A percentile compares a stretch with the other conserved stretches of the same genome.
Evolutionary conservation across 1,140 invertebrate genomes (phyloP).

Genomic region (Magallana angulata): DNA sequence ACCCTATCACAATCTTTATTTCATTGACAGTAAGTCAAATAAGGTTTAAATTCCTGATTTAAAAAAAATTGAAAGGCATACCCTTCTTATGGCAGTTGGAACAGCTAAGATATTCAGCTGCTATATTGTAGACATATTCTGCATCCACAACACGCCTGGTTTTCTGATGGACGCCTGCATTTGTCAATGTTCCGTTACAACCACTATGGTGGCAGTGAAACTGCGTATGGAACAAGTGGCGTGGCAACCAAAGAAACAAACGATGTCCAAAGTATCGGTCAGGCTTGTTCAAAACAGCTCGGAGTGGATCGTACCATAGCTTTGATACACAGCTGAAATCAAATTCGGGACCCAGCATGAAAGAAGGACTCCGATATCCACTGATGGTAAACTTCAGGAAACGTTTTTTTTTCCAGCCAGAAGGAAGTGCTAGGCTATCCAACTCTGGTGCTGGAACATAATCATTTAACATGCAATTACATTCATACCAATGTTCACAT

Average conservation of each 20-base stretch:
- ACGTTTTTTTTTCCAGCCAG: neutral
- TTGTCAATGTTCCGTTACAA: constrained; percentile 47
- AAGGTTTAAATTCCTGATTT: no score
- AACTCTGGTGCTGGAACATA: no score
- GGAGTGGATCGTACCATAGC: neutral
- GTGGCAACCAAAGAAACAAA: neutral
- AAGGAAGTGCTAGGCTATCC: no score
- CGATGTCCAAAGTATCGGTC: no score
- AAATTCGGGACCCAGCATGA: no score
- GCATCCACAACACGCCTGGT: constrained; percentile 49
- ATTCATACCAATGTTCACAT: no score
- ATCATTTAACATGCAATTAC: no score
- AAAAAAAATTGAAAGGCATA: no score
- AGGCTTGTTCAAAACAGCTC: no score
- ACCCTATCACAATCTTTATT: neutral
- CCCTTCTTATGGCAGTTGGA: constrained; percentile 1
- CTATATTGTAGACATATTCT: constrained; percentile 52
- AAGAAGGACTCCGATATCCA: neutral
- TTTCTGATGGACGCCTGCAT: constrained; percentile 31
- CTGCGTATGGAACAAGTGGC: neutral
- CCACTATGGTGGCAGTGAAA: neutral
- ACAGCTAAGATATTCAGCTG: constrained; percentile 43
- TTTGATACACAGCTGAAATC: no score
- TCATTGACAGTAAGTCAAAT: no score
- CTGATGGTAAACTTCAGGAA: neutral